These are phyloP conservation scores for Danio kyathit DNA, from an alignment of 2,797 vertebrate species.

Conservation along the genomic window DNA sequence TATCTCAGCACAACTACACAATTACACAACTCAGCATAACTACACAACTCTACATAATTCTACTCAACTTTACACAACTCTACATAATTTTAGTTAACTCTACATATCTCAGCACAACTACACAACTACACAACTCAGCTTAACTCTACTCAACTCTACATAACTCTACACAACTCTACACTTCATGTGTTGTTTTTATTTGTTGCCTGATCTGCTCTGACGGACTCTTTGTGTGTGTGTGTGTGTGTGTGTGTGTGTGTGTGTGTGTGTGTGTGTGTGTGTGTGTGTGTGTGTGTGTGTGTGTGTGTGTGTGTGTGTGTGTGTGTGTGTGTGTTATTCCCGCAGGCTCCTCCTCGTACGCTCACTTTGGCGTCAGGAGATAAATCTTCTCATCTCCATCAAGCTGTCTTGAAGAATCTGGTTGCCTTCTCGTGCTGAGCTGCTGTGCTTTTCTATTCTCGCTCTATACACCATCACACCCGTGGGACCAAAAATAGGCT, in stretches of 20 bases:
- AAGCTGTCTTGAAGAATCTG: constrained; percentile 80
- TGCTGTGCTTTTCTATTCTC: constrained; percentile 84
- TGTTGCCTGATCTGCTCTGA: background rate
- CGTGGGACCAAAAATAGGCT: constrained; percentile 88
- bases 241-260: background rate
- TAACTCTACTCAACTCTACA: no score
- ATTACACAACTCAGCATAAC: no score
- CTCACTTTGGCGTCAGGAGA: constrained; percentile 90
- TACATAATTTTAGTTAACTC: no score
- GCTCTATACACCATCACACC: constrained; percentile 75
- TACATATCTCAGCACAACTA: no score
- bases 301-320: constrained; percentile 6
- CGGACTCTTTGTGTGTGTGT: background rate
- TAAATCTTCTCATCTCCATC: constrained; percentile 76
- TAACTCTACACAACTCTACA: no score
- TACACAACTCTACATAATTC: no score
- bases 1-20: no score
- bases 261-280: constrained; percentile 6
- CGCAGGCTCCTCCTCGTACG: constrained; percentile 85
- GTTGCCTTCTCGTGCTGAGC: constrained; percentile 86
- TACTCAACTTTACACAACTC: no score
- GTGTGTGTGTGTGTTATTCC: constrained; percentile 26
- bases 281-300: background rate
- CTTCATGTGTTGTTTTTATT: no score
- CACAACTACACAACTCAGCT: no score